These are phyloP conservation scores for Plestiodon gilberti DNA, from an alignment of 2,113 vertebrate genomes.

Conservation along the genomic window DNA sequence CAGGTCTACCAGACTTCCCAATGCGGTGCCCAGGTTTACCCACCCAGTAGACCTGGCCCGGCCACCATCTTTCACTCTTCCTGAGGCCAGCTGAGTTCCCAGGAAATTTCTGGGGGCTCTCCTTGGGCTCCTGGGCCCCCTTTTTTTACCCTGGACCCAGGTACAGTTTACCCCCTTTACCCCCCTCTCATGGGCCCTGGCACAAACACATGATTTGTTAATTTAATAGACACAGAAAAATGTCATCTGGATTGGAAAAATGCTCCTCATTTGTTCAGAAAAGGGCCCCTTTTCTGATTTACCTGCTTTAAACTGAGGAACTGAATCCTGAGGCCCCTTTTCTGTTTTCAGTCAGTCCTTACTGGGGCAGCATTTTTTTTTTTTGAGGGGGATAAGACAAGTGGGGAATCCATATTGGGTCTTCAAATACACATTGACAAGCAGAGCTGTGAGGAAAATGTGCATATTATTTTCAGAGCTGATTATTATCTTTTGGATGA, in stretches of 20 bases:
- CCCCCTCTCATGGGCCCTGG: no score
- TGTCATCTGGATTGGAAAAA: neutral
- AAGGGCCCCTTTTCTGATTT: neutral
- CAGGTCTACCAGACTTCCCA: no score
- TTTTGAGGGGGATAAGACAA: neutral
- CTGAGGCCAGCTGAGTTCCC: no score
- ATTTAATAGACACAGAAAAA: neutral
- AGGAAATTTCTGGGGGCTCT: no score
- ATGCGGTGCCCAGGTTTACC: no score
- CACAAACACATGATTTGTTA: neutral
- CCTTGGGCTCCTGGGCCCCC: no score
- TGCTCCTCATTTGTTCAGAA: conserved; percentile 1
- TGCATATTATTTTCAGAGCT: conserved; percentile 3
- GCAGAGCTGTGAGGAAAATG: conserved; percentile 16
- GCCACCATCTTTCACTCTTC: no score
- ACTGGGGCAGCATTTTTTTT: neutral
- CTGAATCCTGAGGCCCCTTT: neutral
- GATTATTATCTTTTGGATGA: conserved; percentile 39
- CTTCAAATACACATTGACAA: neutral
- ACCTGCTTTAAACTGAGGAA: neutral
- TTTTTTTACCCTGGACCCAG: no score
- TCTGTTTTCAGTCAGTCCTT: neutral
- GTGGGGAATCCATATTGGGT: neutral
- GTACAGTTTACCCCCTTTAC: no score
- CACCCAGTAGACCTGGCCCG: no score